Percentiles rank a stretch among this genome's conserved stretches.
phyloP scores from a whole-genome alignment of 2,113 vertebrate species.

The Scartelaos histophorus region DNA sequence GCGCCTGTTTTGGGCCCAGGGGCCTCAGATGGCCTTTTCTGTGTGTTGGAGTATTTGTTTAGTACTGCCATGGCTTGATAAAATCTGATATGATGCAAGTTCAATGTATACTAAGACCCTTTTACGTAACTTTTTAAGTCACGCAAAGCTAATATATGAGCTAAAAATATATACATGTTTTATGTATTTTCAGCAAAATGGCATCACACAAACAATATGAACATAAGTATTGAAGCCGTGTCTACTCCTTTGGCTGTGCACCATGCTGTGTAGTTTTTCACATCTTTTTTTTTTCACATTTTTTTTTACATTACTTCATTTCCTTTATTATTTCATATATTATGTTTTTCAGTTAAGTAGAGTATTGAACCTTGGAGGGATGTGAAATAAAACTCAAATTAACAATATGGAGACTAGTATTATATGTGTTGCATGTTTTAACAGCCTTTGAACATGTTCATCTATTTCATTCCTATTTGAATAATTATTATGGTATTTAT shows the following conservation, averaged over 20 bases:
- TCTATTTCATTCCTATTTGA: not conserved
- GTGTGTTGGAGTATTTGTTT: not conserved
- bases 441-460: not conserved
- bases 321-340: too few relatives aligned
- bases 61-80: not conserved
- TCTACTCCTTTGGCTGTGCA: not conserved
- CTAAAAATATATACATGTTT: not conserved
- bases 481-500: not conserved
- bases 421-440: not conserved
- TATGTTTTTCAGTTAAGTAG: too few relatives aligned
- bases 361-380: too few relatives aligned
- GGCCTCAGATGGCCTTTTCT: constrained; percentile 1
- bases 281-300: too few relatives aligned
- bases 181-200: not conserved
- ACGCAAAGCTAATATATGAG: not conserved
- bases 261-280: not conserved
- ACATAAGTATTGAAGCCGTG: not conserved
- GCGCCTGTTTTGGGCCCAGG: constrained; percentile 4
- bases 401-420: too few relatives aligned
- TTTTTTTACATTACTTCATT: too few relatives aligned
- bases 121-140: not conserved
- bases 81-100: not conserved
- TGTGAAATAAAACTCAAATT: too few relatives aligned
- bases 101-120: not conserved
- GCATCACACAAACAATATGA: not conserved